These are phyloP conservation scores for Galaxea fascicularis DNA, from an alignment of 92 coral and sea anemone genomes.

Conservation along the genomic window DNA sequence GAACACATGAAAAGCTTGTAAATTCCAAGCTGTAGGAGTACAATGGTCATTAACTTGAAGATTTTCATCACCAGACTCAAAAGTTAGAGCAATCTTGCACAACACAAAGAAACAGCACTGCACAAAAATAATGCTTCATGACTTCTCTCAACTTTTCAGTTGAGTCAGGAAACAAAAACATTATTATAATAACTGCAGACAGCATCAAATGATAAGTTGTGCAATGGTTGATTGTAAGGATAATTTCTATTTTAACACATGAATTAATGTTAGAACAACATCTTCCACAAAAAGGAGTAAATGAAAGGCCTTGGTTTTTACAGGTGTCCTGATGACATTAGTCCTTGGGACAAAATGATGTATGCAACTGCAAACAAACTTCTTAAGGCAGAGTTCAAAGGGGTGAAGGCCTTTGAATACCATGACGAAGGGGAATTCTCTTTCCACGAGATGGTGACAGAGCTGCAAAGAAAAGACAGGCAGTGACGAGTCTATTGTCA, in stretches of 20 bases:
- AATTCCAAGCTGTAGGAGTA: too few relatives aligned
- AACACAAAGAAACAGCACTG: background rate
- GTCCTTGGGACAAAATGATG: background rate
- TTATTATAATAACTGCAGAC: too few relatives aligned
- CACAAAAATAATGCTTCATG: background rate
- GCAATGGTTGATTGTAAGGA: too few relatives aligned
- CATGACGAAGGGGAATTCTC: constrained; percentile 21
- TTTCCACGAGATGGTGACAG: background rate
- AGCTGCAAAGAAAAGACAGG: background rate
- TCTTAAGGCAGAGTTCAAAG: background rate
- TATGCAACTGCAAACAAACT: constrained; percentile 7
- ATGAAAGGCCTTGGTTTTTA: background rate
- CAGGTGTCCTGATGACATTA: constrained; percentile 26
- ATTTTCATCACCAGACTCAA: background rate
- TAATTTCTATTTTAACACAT: too few relatives aligned
- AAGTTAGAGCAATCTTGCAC: background rate
- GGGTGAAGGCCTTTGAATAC: constrained; percentile 6
- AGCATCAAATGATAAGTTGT: too few relatives aligned
- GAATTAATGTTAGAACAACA: too few relatives aligned
- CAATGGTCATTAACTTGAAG: too few relatives aligned
- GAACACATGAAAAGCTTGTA: too few relatives aligned
- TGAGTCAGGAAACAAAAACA: too few relatives aligned
- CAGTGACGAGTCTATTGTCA: background rate
- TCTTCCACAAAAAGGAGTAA: background rate
- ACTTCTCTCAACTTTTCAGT: background rate